A percentile compares a stretch with the other conserved stretches of the same genome.
Conservation (phyloP, 92 coral and sea anemone species). For the Ricordea florida region DNA sequence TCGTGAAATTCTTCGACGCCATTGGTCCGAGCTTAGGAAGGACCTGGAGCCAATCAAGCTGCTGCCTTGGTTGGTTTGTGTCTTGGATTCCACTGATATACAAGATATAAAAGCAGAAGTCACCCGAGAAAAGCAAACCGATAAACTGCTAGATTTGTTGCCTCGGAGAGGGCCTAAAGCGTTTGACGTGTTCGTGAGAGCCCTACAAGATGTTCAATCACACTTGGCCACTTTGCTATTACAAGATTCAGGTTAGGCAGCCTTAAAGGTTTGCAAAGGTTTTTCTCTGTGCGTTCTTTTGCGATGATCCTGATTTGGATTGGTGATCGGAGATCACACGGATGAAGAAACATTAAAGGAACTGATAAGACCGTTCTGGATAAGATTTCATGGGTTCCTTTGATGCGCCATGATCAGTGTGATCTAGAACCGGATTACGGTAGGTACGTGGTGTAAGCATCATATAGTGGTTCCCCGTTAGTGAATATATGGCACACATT, state of each 20-base stretch:
- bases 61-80: conserved; percentile 62
- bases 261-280: background rate
- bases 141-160: conserved; percentile 69
- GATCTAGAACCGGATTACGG: too few relatives aligned
- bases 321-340: too few relatives aligned
- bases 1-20: conserved; percentile 62
- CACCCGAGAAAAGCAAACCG: conserved; percentile 72
- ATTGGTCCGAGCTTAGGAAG: conserved; percentile 53
- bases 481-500: too few relatives aligned
- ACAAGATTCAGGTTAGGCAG: conserved; percentile 55
- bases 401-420: too few relatives aligned
- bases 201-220: conserved; percentile 63
- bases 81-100: conserved; percentile 70
- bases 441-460: too few relatives aligned
- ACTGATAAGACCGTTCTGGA: too few relatives aligned
- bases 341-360: too few relatives aligned
- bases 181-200: conserved; percentile 64
- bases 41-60: conserved; percentile 84
- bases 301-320: conserved; percentile 62
- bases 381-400: too few relatives aligned
- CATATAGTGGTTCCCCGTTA: too few relatives aligned
- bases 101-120: conserved; percentile 63
- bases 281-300: background rate
- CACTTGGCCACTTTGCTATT: conserved; percentile 52
- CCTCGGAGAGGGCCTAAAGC: conserved; percentile 88